phyloP scores from a whole-genome alignment of 2,113 vertebrate genomes.

The Equus quagga region DNA sequence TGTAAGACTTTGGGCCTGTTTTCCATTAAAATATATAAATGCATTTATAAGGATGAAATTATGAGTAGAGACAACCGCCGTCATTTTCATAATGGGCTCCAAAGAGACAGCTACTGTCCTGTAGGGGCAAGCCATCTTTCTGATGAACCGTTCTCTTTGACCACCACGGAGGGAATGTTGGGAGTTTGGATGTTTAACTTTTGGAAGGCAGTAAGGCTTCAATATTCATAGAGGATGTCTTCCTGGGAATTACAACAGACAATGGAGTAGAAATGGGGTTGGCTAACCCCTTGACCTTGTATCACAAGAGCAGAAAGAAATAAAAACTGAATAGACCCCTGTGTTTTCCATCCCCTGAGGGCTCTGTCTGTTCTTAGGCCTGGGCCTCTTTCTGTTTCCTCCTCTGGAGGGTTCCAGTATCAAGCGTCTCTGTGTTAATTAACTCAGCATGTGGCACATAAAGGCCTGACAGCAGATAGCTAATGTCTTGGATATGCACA shows the following conservation, averaged over 20 bases:
- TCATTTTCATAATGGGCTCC: neutral
- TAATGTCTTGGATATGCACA: conserved; percentile 76
- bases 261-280: conserved; percentile 49
- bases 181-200: conserved; percentile 9
- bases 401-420: conserved; percentile 76
- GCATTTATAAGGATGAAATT: neutral
- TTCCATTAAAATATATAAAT: neutral
- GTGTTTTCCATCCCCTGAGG: conserved; percentile 1
- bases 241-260: conserved; percentile 50
- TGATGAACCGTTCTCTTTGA: neutral
- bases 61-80: neutral
- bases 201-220: neutral
- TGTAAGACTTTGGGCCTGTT: neutral
- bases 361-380: conserved; percentile 61
- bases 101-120: neutral
- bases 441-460: conserved; percentile 79
- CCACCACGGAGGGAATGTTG: neutral
- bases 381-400: conserved; percentile 65
- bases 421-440: conserved; percentile 79
- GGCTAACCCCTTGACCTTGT: conserved; percentile 54
- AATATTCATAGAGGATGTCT: conserved; percentile 6
- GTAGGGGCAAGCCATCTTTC: neutral
- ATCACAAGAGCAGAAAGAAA: conserved; percentile 52
- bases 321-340: conserved; percentile 15
- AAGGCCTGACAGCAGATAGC: conserved; percentile 76